A percentile compares a stretch with the other conserved stretches of the same genome.
Conservation (phyloP, 1,140 invertebrate species). For the Andricus grossulariae region DNA sequence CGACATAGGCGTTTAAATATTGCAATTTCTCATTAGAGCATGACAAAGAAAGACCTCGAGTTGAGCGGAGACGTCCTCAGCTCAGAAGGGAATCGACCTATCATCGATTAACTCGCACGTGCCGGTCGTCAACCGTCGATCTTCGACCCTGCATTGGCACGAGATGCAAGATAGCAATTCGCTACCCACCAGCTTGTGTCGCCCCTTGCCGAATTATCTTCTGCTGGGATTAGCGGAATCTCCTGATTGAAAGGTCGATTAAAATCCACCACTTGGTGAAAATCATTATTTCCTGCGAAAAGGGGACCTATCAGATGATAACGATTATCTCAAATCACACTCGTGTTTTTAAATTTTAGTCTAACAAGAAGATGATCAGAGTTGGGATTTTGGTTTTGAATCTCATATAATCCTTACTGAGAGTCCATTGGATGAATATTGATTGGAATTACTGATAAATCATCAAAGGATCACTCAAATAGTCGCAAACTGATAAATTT, state of each 20-base stretch:
- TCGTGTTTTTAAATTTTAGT: too few species aligned
- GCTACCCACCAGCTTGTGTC: conserved; percentile 40
- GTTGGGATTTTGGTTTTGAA: too few species aligned
- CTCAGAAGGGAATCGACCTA: conserved; percentile 52
- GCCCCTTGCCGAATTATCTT: conserved; percentile 38
- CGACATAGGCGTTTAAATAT: conserved; percentile 59
- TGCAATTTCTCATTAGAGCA: conserved; percentile 59
- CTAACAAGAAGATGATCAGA: too few species aligned
- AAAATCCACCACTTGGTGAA: conserved; percentile 2
- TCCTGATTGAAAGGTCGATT: conserved; percentile 19
- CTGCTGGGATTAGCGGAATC: conserved; percentile 16
- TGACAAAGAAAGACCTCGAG: conserved; percentile 42
- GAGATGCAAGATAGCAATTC: conserved; percentile 54
- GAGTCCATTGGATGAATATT: too few species aligned
- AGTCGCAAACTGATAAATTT: too few species aligned
- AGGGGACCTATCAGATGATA: not conserved
- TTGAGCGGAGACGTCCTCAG: conserved; percentile 55
- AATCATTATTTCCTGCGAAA: not conserved
- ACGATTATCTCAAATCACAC: not conserved
- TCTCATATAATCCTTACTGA: too few species aligned
- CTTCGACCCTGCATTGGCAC: conserved; percentile 51
- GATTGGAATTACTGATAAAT: too few species aligned
- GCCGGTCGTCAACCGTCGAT: conserved; percentile 59
- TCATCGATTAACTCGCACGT: conserved; percentile 61
- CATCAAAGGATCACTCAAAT: too few species aligned